Evolutionary conservation across 2,113 vertebrate genomes (phyloP).

Genomic region (Smithornis capensis): DNA sequence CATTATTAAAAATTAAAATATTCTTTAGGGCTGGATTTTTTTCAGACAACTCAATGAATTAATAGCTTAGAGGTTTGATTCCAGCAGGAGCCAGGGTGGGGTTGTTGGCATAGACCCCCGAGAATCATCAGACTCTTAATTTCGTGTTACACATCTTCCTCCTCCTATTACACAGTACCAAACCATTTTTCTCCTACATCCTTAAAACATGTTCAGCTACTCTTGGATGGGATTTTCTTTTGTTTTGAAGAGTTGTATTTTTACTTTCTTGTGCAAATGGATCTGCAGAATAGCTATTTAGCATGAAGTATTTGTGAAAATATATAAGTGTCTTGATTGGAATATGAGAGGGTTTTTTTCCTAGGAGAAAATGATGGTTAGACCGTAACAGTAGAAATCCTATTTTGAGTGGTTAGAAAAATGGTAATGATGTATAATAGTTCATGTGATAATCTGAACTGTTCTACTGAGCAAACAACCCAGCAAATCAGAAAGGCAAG

Average conservation of each 20-base stretch:
- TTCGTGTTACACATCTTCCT: background rate
- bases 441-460: constrained; percentile 43
- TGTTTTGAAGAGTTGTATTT: background rate
- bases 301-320: background rate
- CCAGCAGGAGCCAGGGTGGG: background rate
- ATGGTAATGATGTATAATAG: background rate
- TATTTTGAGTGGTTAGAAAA: constrained; percentile 23
- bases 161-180: background rate
- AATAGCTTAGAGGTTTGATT: constrained; percentile 43
- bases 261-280: constrained; percentile 37
- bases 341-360: background rate
- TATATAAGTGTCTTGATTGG: background rate
- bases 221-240: background rate
- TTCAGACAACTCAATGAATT: background rate
- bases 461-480: constrained; percentile 15
- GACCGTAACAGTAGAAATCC: background rate
- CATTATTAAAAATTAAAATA: constrained; percentile 57
- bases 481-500: background rate
- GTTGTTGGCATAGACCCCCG: background rate
- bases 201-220: background rate
- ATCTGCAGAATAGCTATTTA: constrained; percentile 7
- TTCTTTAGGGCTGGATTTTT: constrained; percentile 21
- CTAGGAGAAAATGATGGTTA: background rate
- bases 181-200: background rate
- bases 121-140: constrained; percentile 21